Evolutionary conservation across 2,797 vertebrate genomes (phyloP), one percentile per base, ranked within the genome.

Genomic region (Scleropages formosus): DNA sequence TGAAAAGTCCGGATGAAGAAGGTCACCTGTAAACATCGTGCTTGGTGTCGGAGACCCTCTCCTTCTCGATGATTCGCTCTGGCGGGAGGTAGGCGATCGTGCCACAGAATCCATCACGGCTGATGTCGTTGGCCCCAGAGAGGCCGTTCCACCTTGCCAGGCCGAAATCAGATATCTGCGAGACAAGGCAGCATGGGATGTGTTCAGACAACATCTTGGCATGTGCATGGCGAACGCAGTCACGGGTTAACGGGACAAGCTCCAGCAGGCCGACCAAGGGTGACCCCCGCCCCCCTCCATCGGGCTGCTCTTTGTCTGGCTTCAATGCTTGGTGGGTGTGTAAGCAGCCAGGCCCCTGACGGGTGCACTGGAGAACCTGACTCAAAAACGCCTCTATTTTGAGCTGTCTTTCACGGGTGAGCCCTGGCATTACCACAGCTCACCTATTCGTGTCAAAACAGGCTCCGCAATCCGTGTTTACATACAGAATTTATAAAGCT

Each of bases 1-100:
- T 53, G n/a, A 16, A 9, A 8, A 53, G 49, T 9, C 49, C 53
- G 9, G 49, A 1, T 15, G 49, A 53, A 15, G 67, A 69, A 13
- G 8, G 26, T 63, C 65, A 98, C 98, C 97, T 98, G 93, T 98
- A 99, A 7, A 99, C 94, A 0, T 99, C 98, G 0, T 99, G 97
- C 79, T 98, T 98, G 83, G 94, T 96, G 91, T 99, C 95, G 0
- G 97, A 98, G 81, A 94, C 93, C 69, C 93, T 85, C 89, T 95
- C 95, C 83, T 98, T 98, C 88, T 97, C 94, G 4, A 96, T 94
- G 89, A 99, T 97, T 77, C 98, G 94, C 82, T 99, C 98, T 0
- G 98, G 98, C 0, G 98, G 98, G 53, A 99, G 94, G 83, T 99
- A 99, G 0, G 98, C 96, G 0, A 99, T 96, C 0, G 98, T 99